Percentiles rank a stretch among this genome's conserved stretches.
phyloP scores from a whole-genome alignment of 2,888 invertebrate genomes.

The Cosmia pyralina region DNA sequence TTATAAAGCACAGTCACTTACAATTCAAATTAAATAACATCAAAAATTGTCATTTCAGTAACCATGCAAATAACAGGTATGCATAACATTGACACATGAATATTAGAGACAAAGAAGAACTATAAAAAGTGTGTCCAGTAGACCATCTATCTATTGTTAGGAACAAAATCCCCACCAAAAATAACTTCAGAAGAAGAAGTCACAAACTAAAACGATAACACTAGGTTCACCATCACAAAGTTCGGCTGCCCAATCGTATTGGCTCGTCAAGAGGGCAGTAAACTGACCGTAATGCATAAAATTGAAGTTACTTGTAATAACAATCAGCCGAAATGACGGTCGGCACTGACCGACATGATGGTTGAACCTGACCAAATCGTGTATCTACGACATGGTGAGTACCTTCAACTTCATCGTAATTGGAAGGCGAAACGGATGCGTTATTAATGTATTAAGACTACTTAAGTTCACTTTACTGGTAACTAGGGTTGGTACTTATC shows the following conservation, averaged over 20 bases:
- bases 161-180: not conserved
- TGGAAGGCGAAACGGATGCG: not conserved
- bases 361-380: conserved; percentile 9
- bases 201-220: not conserved
- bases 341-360: not conserved
- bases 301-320: conserved; percentile 31
- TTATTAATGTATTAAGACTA: conserved; percentile 26
- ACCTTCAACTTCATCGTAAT: conserved; percentile 17
- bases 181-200: not conserved
- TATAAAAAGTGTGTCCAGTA: too few species aligned
- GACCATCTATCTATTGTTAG: too few species aligned
- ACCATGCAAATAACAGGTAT: too few species aligned
- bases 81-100: too few species aligned
- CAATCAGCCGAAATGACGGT: conserved; percentile 22
- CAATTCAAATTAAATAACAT: too few species aligned
- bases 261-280: conserved; percentile 1
- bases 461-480: conserved; percentile 19
- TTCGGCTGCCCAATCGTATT: not conserved
- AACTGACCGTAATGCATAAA: conserved; percentile 28
- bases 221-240: not conserved
- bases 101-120: too few species aligned
- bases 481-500: conserved; percentile 25
- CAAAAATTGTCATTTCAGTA: too few species aligned
- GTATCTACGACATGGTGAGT: not conserved
- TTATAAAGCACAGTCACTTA: too few species aligned